A percentile compares a stretch with the other conserved stretches of the same genome.
Conservation (phyloP, 2,888 invertebrate species). For the Meteorus cinctellus region DNA sequence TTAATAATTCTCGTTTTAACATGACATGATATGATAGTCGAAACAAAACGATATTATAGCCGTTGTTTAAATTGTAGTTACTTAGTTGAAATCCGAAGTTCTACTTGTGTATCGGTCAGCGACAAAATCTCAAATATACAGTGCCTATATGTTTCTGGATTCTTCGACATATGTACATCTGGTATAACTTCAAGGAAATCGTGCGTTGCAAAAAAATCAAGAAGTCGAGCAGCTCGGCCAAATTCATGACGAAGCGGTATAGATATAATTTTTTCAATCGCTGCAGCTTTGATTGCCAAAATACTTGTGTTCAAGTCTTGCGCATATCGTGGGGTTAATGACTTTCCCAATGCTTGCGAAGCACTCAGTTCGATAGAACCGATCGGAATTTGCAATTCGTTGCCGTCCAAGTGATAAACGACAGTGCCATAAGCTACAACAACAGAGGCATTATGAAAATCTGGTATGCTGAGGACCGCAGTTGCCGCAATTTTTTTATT, state of each 20-base stretch:
- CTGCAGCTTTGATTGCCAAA: conserved; percentile 60
- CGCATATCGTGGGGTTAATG: conserved; percentile 53
- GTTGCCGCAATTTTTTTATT: conserved; percentile 55
- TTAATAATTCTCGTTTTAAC: not conserved
- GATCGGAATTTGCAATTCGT: conserved; percentile 59
- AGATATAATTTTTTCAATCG: conserved; percentile 57
- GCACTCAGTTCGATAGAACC: conserved; percentile 54
- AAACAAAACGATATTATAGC: too few species aligned
- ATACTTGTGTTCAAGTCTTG: conserved; percentile 46
- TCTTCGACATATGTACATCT: conserved; percentile 57
- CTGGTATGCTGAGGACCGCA: conserved; percentile 62
- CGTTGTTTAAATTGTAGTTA: conserved; percentile 45
- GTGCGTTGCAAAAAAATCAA: conserved; percentile 55
- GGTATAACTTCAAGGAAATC: conserved; percentile 55
- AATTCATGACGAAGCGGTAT: conserved; percentile 47
- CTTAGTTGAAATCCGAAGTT: conserved; percentile 60
- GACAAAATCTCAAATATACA: conserved; percentile 63
- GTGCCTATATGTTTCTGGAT: conserved; percentile 56
- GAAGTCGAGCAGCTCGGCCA: conserved; percentile 45
- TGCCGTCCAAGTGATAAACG: conserved; percentile 59
- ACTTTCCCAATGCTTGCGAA: conserved; percentile 53
- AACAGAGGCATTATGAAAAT: conserved; percentile 53
- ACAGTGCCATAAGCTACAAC: conserved; percentile 60
- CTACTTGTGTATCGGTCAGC: conserved; percentile 42
- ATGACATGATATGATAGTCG: too few species aligned